A percentile compares a stretch with the other conserved stretches of the same genome.
Evolutionary conservation across 1,140 invertebrate species (phyloP).

Genomic region (Adoxophyes honmai): DNA sequence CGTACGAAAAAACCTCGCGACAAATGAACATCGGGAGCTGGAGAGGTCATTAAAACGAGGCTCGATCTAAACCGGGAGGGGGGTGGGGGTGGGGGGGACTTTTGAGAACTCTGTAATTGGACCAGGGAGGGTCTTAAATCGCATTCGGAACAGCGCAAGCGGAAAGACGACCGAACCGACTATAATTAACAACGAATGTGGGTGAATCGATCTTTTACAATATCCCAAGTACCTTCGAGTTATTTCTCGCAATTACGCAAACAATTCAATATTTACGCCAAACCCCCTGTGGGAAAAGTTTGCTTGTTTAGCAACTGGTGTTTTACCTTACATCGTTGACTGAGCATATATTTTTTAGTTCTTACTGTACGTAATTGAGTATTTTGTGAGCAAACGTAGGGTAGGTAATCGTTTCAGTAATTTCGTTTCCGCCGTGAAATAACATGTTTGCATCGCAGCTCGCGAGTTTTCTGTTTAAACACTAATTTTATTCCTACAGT

Average conservation of each 20-base stretch:
- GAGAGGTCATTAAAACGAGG: conserved; percentile 74
- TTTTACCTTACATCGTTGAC: conserved; percentile 51
- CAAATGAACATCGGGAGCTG: conserved; percentile 73
- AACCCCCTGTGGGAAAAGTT: conserved; percentile 67
- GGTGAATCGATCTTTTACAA: conserved; percentile 66
- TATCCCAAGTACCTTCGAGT: conserved; percentile 53
- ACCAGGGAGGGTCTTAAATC: conserved; percentile 73
- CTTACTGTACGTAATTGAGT: conserved; percentile 66
- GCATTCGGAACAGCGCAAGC: conserved; percentile 68
- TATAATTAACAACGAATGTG: conserved; percentile 76
- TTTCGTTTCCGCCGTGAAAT: conserved; percentile 44
- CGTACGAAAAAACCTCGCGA: conserved; percentile 70
- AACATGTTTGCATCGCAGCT: conserved; percentile 28
- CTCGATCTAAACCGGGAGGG: conserved; percentile 64
- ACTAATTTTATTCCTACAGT: conserved; percentile 5
- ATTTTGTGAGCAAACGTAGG: conserved; percentile 60
- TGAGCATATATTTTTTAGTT: conserved; percentile 40
- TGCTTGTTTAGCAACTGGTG: conserved; percentile 62
- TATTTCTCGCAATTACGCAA: conserved; percentile 64
- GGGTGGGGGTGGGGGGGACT: conserved; percentile 42
- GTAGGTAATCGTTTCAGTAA: conserved; percentile 56
- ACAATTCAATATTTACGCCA: conserved; percentile 65
- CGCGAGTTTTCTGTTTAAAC: conserved; percentile 31
- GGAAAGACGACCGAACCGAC: conserved; percentile 69
- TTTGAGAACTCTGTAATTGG: conserved; percentile 73